Conservation (phyloP, 2,888 invertebrate genomes). For the Drosophila merina region DNA sequence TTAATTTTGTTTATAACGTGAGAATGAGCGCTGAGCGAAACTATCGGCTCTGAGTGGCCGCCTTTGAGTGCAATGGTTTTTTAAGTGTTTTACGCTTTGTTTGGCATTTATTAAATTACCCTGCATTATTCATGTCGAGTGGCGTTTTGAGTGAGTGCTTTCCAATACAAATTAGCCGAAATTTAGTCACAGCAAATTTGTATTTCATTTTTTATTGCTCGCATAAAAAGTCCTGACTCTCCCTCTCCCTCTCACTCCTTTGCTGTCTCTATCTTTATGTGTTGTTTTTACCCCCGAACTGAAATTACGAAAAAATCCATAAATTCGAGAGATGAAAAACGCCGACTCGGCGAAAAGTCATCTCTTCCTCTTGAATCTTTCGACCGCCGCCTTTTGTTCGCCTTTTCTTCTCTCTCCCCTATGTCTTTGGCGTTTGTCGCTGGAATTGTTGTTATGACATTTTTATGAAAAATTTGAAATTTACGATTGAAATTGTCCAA, state of each 20-base stretch:
- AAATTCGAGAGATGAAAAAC: slow-evolving; percentile 75
- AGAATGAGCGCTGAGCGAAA: slow-evolving; percentile 75
- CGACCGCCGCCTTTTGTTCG: slow-evolving; percentile 46
- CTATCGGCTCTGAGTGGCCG: slow-evolving; percentile 66
- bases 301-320: slow-evolving; percentile 66
- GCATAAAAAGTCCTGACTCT: slow-evolving; percentile 32
- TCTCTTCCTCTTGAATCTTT: slow-evolving; percentile 43
- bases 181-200: slow-evolving; percentile 62
- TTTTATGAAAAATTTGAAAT: slow-evolving; percentile 80
- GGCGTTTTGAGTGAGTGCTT: slow-evolving; percentile 22
- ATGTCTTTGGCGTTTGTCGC: slow-evolving; percentile 51
- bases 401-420: slow-evolving; percentile 34
- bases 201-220: slow-evolving; percentile 51
- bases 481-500: slow-evolving; percentile 75
- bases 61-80: slow-evolving; percentile 55
- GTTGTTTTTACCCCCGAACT: slow-evolving; percentile 58
- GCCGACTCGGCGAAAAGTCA: slow-evolving; percentile 69
- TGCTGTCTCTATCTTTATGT: slow-evolving; percentile 1
- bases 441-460: slow-evolving; percentile 80
- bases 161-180: slow-evolving; percentile 63
- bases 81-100: slow-evolving; percentile 81
- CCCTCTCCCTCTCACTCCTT: slow-evolving; percentile 5
- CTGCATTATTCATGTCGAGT: slow-evolving; percentile 74
- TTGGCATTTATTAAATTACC: slow-evolving; percentile 78
- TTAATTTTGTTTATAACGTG: slow-evolving; percentile 79